Base-by-base conservation (phyloP, 2,888 invertebrate genomes). In the Seira sanloemensis region DNA sequence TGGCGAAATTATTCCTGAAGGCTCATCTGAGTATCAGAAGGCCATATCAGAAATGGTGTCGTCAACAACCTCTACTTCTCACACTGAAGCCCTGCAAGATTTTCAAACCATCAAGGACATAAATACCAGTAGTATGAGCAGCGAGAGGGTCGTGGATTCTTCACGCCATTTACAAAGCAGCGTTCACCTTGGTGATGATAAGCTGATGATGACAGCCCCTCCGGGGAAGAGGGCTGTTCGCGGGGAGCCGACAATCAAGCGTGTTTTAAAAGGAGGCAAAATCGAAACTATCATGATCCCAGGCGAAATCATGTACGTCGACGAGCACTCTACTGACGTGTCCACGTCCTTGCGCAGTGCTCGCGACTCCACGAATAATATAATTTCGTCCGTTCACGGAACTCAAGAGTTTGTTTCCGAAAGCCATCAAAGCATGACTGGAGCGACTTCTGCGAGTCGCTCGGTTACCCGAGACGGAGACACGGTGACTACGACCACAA, bases 181-280 rank as follows among this genome's bases (percentile, higher is more conserved):
- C 12, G 46, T 78, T 65, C 26, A 78, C 21, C 62, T 72, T 24
- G 72, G 78, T 12, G 58, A 58, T 23, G 78, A 65, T 19, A 12
- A 72, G 16, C n/a, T n/a, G n/a, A n/a, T n/a, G n/a, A 19, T 71
- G 73, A 73, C 19, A n/a, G 73, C 75, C 0, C 65, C 76, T n/a
- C 76, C 80, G 4, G 73, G 62, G 2, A 74, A 80, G 54, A 71
- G 58, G 58, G 77, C 68, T 7, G 73, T 85, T 2, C 71, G 80
- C 37, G 85, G 72, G 0, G 75, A 82, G 37, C 77, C 71, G 0
- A 58, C 72, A 5, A 69, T 82, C 1, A 86, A 86, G 54, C 85
- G 73, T 67, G 71, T 88, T 79, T 65, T 88, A 18, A 73, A 86
- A 16, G 88, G 88, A 9, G 88, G 88, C 12, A 88, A 88, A 76